Base-by-base conservation (phyloP, 2,888 invertebrate species). In the Ectobius pallidus region DNA sequence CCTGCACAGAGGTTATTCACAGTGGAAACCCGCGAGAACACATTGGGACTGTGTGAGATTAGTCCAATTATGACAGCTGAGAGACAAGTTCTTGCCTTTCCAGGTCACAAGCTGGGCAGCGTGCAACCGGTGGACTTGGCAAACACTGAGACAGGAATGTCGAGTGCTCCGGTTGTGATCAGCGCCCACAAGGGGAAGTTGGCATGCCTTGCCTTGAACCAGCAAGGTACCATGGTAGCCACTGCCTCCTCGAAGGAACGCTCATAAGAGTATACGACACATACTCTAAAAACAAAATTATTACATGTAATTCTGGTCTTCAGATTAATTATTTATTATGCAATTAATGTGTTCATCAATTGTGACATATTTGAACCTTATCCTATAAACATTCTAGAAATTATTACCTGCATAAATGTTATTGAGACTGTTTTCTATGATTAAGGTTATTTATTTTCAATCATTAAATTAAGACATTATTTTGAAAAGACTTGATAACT, bases 211-310 rank as follows among this genome's bases (percentile, higher is more conserved):
- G 90, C 92, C 27, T 84, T 95, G 27, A 93, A 94, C 77, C 88
- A 89, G 27, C 90, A 90, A 80, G 94, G 94, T 7, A 90, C 90
- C 20, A 87, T 91, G 81, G 85, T 95, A 22, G 95, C 95, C 62
- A 95, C 95, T 0, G 94, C 95, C n/a, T 94, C 94, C 0, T 86
- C 86, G 39, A 93, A 77, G 95, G 95, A 49, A 95, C 94, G 9
- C 85, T 95, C 77, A 90, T 95, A 49, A 86, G 95, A 75, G 90
- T 95, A 3, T 95, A 93, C 91, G 93, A 94, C 81, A 90, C 92
- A 30, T 81, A 84, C 68, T 87, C 87, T 68, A 89, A 87, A 78
- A 85, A 85, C 42, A 84, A 90, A n/a, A n/a, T n/a, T n/a, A n/a
- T n/a, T n/a, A n/a, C n/a, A n/a, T n/a, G n/a, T n/a, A n/a, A n/a